phyloP scores from a whole-genome alignment of 1,140 invertebrate genomes.

The Ylistrum balloti region DNA sequence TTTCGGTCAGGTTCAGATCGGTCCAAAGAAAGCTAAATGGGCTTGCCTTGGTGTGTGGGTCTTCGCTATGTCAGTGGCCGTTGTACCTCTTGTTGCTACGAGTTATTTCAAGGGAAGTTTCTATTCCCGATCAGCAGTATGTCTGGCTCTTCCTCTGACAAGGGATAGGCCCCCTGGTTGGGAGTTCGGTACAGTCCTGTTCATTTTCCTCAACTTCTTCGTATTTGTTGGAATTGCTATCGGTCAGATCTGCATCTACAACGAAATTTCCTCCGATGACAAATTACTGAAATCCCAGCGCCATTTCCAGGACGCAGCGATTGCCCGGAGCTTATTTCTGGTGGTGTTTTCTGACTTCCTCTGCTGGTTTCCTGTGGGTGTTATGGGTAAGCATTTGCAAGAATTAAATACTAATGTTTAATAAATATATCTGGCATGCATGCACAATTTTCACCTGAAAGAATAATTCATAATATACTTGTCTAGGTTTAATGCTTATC shows the following conservation, averaged over 20 bases:
- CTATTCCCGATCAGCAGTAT: slow-evolving; percentile 67
- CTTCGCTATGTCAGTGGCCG: neutral
- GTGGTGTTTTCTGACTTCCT: slow-evolving; percentile 63
- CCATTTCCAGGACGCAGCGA: slow-evolving; percentile 48
- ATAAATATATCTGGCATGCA: too few species aligned
- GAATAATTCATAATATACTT: too few species aligned
- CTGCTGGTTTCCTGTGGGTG: slow-evolving; percentile 69
- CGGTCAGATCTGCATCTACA: slow-evolving; percentile 67
- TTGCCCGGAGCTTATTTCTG: slow-evolving; percentile 58
- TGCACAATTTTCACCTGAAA: too few species aligned
- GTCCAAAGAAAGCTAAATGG: neutral
- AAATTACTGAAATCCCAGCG: slow-evolving; percentile 27
- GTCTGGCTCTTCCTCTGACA: slow-evolving; percentile 68
- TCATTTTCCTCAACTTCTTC: slow-evolving; percentile 66
- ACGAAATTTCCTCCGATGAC: slow-evolving; percentile 43
- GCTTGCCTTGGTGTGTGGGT: neutral
- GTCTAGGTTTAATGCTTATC: too few species aligned
- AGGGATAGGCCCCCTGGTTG: slow-evolving; percentile 56
- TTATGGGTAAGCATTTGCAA: slow-evolving; percentile 68
- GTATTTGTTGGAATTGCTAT: slow-evolving; percentile 61
- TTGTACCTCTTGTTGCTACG: neutral
- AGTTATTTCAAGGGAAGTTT: slow-evolving; percentile 60
- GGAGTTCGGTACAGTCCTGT: slow-evolving; percentile 65
- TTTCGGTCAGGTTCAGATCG: slow-evolving; percentile 58
- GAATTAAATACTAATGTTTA: too few species aligned